Evolutionary conservation across 2,113 vertebrate species (phyloP).

Genomic region (Scomber colias): DNA sequence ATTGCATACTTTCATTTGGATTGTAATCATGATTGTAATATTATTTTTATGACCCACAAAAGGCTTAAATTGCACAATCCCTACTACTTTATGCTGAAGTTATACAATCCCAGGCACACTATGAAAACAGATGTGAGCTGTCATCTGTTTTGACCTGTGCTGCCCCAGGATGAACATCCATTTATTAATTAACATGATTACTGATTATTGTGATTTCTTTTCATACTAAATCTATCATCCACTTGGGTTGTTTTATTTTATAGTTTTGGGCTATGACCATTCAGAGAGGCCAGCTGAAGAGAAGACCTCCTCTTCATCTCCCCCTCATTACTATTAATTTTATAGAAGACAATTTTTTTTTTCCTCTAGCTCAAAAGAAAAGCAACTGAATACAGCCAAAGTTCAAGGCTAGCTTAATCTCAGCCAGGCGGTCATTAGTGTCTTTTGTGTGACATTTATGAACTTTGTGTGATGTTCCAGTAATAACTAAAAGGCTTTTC

Average conservation of each 20-base stretch:
- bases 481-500: conserved; percentile 49
- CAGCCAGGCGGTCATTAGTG: conserved; percentile 19
- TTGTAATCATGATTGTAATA: conserved; percentile 5
- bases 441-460: conserved; percentile 24
- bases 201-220: conserved; percentile 16
- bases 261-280: not conserved
- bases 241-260: not conserved
- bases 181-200: conserved; percentile 42
- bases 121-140: not conserved
- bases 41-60: not conserved
- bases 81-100: not conserved
- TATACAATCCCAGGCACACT: not conserved
- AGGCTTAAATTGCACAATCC: not conserved
- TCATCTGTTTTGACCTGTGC: conserved; percentile 22
- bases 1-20: not conserved
- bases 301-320: conserved; percentile 10
- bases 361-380: conserved; percentile 22
- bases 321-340: conserved; percentile 10
- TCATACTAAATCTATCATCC: conserved; percentile 28
- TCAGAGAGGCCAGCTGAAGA: conserved; percentile 11
- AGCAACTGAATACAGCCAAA: conserved; percentile 28
- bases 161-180: conserved; percentile 3
- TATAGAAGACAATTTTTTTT: conserved; percentile 19
- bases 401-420: conserved; percentile 6
- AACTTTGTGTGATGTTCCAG: conserved; percentile 37